Conservation (phyloP, 2,113 vertebrate species). For the Hippocampus abdominalis region DNA sequence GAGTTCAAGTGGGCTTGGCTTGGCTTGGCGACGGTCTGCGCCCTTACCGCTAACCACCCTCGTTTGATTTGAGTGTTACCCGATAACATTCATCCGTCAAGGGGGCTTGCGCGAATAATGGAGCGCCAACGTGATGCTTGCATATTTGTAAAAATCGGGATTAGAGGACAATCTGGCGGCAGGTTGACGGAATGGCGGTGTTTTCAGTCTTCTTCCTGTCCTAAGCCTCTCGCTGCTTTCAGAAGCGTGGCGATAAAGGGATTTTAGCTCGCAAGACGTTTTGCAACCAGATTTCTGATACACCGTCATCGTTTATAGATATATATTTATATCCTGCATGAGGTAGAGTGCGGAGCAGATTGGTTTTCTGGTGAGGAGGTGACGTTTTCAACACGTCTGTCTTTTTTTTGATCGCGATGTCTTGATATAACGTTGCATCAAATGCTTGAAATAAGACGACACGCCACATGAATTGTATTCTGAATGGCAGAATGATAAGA, state of each 20-base stretch:
- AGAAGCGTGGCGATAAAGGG: slow-evolving; percentile 67
- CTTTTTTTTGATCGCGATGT: slow-evolving; percentile 6
- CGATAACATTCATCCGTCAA: slow-evolving; percentile 7
- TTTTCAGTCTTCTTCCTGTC: slow-evolving; percentile 50
- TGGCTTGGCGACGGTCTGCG: background rate
- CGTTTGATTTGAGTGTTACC: background rate
- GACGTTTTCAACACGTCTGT: slow-evolving; percentile 24
- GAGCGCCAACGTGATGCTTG: slow-evolving; percentile 43
- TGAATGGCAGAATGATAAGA: background rate
- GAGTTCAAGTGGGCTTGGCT: background rate
- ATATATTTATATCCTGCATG: background rate
- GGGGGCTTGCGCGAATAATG: slow-evolving; percentile 39
- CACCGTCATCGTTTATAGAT: slow-evolving; percentile 8
- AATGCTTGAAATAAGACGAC: slow-evolving; percentile 2
- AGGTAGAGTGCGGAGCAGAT: slow-evolving; percentile 40
- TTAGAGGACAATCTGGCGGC: slow-evolving; percentile 64
- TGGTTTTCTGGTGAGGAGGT: slow-evolving; percentile 47
- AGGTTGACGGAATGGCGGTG: slow-evolving; percentile 67
- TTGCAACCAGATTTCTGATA: slow-evolving; percentile 58
- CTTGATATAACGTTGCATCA: slow-evolving; percentile 9
- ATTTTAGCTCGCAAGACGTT: slow-evolving; percentile 63
- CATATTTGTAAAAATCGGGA: slow-evolving; percentile 69
- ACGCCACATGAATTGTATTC: background rate
- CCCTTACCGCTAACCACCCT: no score
- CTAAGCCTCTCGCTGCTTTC: slow-evolving; percentile 64